Base-by-base conservation (phyloP, 1,140 invertebrate genomes). In the Cydia pomonella region DNA sequence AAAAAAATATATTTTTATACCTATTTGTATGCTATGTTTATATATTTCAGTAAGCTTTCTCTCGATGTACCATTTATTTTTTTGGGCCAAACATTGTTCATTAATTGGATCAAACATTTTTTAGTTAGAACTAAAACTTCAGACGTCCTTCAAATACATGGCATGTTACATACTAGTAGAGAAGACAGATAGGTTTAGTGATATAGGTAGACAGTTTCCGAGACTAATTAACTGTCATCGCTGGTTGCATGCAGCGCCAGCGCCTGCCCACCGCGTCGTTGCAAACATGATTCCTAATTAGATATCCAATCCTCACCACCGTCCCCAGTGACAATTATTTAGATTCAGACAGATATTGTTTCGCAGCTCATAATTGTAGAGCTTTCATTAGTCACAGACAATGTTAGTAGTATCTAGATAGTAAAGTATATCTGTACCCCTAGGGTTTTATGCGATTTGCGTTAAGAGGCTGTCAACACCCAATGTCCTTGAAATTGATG, bases 281-380 rank as follows among this genome's bases (percentile, higher is more conserved):
- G 63, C 25, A 66, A 33, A 66, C 64, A 69, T n/a, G 64, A 29
- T 33, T 27, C 64, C 29, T 69, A 69, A 69, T 69, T 69, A 33
- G 64, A 41, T 38, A 69, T 69, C 64, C 27, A 69, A 64, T 64
- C 63, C 33, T 18, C 27, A 64, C 33, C 64, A 27, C n/a, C n/a
- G 16, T 69, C 27, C 29, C 29, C 27, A 10, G 27, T 38, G 33
- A 38, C 64, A n/a, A 69, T 33, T 69, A 69, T 69, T 69, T 33
- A 69, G 27, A 59, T 59, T 53, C n/a, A 53, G 50, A 23, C 53
- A 59, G 64, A n/a, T 64, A 69, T 69, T 69, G 64, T 69, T 69
- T 69, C 16, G 16, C 5, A 69, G 12, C 29, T 69, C 29, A 38
- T 38, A 69, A 69, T 69, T 69, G 27, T 41, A 38, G 27, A 69